Evolutionary conservation across 2,113 vertebrate genomes (phyloP), one percentile per base, ranked within the genome.

Genomic region (Ciconia stormi): DNA sequence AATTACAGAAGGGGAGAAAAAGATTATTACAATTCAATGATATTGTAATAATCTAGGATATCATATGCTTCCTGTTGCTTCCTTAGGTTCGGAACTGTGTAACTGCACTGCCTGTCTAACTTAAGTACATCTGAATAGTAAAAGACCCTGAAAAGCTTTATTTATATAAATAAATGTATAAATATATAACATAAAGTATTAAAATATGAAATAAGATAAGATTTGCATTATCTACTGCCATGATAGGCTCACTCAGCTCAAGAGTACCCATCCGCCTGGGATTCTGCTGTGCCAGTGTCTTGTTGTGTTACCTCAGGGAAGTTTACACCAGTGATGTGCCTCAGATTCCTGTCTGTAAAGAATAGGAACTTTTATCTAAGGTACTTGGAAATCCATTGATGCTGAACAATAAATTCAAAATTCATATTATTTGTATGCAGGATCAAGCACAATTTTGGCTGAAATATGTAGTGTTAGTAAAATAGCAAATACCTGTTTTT

Each of bases 181-280:
- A 69, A 59, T 44, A 59, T 25, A 17, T 66, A 40, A 42, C 5
- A 14, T 15, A 22, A 71, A 47, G 1, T 9, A 69, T 17, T 53
- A 62, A 79, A 74, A 82, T 40, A 36, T 38, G 38, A 38, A 38
- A 38, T 17, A 46, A 50, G 7, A 17, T 23, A 61, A 61, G 2
- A 19, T 56, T 66, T 89, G 2, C 16, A 30, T 86, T 56, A 26
- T 52, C 59, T 55, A 55, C 27, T 55, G 10, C 6, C 11, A 16
- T 25, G 13, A 32, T 20, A 77, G 21, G 11, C 13, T 92, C 11
- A 34, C 16, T 87, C 20, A 67, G 27, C 21, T 71, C 49, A 72
- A 76, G 36, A 52, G 30, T 12, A 87, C 10, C 5, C 30, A 71
- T 15, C 0, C 0, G 1, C 13, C 42, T 30, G 40, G 18, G 25